A percentile compares a stretch with the other conserved stretches of the same genome.
These are phyloP conservation scores for Promerops cafer DNA, from an alignment of 2,113 vertebrate species.

Conservation along the genomic window DNA sequence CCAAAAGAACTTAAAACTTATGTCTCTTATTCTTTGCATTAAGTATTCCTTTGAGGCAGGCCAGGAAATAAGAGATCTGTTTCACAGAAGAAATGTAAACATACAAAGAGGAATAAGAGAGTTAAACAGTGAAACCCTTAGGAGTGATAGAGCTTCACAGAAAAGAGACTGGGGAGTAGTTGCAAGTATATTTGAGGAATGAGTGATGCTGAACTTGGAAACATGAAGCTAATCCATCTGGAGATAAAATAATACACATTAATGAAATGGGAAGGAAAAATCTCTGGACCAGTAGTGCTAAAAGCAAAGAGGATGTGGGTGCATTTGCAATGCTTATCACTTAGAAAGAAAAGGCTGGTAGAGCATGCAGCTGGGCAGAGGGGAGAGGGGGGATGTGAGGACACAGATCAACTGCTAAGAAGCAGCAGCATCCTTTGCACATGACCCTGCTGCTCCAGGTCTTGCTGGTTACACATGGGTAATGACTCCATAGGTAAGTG, in stretches of 20 bases:
- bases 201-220: background rate
- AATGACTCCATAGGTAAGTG: background rate
- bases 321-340: background rate
- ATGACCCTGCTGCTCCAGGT: background rate
- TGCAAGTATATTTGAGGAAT: background rate
- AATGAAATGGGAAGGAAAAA: background rate
- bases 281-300: background rate
- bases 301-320: background rate
- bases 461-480: background rate
- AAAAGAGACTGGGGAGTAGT: background rate
- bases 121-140: background rate
- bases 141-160: background rate
- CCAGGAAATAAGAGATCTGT: background rate
- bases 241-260: background rate
- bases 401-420: background rate
- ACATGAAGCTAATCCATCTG: background rate
- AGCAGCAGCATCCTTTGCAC: background rate
- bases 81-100: background rate
- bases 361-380: background rate
- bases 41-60: background rate
- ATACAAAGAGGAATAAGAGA: background rate
- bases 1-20: background rate
- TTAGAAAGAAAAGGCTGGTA: background rate
- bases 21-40: background rate
- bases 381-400: background rate